Conservation (phyloP, 2,113 vertebrate genomes). For the Agapornis roseicollis region DNA sequence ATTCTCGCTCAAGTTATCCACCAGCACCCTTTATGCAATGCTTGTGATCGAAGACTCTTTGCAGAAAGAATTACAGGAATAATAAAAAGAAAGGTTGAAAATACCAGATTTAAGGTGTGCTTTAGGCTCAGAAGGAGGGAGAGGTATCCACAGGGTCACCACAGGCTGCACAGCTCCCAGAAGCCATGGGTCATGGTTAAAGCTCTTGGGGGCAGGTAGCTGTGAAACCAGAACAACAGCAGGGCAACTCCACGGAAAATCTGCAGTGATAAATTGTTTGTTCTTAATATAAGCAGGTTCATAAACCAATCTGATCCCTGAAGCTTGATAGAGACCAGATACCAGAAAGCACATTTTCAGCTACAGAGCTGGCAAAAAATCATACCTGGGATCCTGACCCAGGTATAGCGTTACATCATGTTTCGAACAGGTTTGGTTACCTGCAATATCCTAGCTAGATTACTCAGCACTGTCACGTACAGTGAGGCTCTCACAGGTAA, state of each 20-base stretch:
- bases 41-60: background rate
- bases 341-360: slow-evolving; percentile 28
- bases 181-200: rapidly evolving
- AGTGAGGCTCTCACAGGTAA: background rate
- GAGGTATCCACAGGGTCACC: background rate
- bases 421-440: background rate
- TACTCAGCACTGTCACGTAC: background rate
- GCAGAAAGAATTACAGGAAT: background rate
- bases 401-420: background rate
- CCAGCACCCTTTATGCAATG: background rate
- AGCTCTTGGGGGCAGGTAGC: background rate
- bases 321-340: slow-evolving; percentile 59
- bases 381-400: slow-evolving; percentile 44
- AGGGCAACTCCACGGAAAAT: background rate
- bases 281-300: slow-evolving; percentile 61
- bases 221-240: background rate
- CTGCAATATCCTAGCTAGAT: rapidly evolving
- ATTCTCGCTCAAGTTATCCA: background rate
- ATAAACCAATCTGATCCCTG: slow-evolving; percentile 62
- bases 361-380: slow-evolving; percentile 44
- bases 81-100: background rate
- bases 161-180: background rate
- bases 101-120: background rate
- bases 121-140: background rate
- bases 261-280: slow-evolving; percentile 54